A percentile compares a stretch with the other conserved stretches of the same genome.
phyloP scores from a whole-genome alignment of 1,140 invertebrate genomes.

The Zaprionus tsacasi region DNA sequence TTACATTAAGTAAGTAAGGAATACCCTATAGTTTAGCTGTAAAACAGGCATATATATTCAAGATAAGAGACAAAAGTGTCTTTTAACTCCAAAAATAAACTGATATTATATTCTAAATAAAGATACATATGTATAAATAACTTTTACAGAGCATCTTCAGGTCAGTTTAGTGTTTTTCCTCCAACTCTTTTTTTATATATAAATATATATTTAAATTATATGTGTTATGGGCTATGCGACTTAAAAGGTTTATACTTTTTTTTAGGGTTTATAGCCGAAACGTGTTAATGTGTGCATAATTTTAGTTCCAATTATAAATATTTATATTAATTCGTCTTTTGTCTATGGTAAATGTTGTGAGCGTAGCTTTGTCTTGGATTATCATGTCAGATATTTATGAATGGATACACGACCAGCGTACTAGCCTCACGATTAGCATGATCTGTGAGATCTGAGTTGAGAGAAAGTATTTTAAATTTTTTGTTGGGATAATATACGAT shows the following conservation, averaged over 20 bases:
- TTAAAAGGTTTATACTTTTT: slow-evolving; percentile 33
- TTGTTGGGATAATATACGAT: neutral
- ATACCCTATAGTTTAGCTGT: slow-evolving; percentile 1
- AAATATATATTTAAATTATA: slow-evolving; percentile 30
- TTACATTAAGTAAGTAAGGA: neutral
- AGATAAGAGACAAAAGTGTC: too few relatives aligned
- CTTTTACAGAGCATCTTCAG: neutral
- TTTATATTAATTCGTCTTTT: slow-evolving; percentile 36
- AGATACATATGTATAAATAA: neutral
- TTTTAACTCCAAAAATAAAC: too few relatives aligned
- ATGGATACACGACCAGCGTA: neutral
- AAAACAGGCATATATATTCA: neutral
- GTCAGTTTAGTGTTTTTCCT: slow-evolving; percentile 4
- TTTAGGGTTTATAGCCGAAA: slow-evolving; percentile 44
- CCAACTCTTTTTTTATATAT: slow-evolving; percentile 3
- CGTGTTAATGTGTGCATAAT: slow-evolving; percentile 47
- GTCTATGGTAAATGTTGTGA: slow-evolving; percentile 30
- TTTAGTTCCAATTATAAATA: slow-evolving; percentile 40
- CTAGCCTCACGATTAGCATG: neutral
- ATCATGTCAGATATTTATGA: slow-evolving; percentile 28
- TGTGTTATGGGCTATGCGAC: slow-evolving; percentile 6
- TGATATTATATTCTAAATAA: neutral
- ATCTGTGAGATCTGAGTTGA: slow-evolving; percentile 3
- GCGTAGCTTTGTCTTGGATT: slow-evolving; percentile 29
- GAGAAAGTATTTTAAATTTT: slow-evolving; percentile 17